Evolutionary conservation across 2,797 vertebrate species (phyloP), one percentile per base, ranked within the genome.

Genomic region (Karalla daura): DNA sequence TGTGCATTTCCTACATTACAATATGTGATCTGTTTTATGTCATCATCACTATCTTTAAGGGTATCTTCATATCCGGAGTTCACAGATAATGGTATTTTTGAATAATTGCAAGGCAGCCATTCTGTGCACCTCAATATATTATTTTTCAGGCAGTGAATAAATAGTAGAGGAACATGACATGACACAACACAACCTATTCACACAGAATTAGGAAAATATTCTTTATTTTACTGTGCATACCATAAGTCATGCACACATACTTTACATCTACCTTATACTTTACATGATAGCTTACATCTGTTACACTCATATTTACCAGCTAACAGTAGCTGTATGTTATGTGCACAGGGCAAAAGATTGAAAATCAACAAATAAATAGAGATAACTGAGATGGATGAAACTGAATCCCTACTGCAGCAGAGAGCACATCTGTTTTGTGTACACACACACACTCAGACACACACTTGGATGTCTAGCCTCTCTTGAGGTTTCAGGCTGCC

Each of bases 381-480:
- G 5, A 35, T 27, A 7, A 43, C 20, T 25, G 50, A 40, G 6
- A 43, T 47, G 20, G 33, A 27, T 55, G 11, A 62, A 72, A 63
- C 5, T 14, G 51, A 63, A 60, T 41, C 37, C 11, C 10, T 49
- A 7, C 41, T 18, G 52, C 44, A 64, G n/a, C 12, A 63, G 61
- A 63, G 50, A 41, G 61, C 44, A 75, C 68, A 72, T 76, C 55
- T 79, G 78, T 74, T 79, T 65, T 59, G 14, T 30, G 5, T 74
- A 40, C 50, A 40, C 23, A 63, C 28, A 44, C n/a, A 37, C 20
- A 18, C 28, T 56, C 24, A 46, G 37, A 47, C 40, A 52, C 24
- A 62, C 46, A 51, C 28, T 65, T 15, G 46, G 2, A 79, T 25
- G 55, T 66, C 36, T 63, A 44, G 20, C 41, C 9, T 49, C 73